Evolutionary conservation across 2,113 vertebrate species (phyloP), one percentile per base, ranked within the genome.

Genomic region (Cephalopholis sonnerati): DNA sequence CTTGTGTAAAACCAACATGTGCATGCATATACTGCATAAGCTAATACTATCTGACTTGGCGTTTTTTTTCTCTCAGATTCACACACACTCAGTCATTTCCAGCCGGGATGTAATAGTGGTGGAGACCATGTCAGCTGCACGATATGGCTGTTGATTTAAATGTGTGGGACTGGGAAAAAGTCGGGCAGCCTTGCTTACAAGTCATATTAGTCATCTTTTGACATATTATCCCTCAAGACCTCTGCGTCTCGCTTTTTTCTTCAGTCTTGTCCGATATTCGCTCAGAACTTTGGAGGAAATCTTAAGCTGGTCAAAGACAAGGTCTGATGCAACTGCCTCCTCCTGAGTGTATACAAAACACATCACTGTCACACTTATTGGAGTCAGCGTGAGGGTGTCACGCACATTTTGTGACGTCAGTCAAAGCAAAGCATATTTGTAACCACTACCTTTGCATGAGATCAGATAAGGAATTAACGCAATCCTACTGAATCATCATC

Each of bases 171-270:
- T 71, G 13, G 50, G 32, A 64, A 6, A 51, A 68, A 84, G 59
- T 63, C 53, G 54, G 58, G 25, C 51, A 29, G 39, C 27, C 69
- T 80, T 77, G 58, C 85, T 89, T 75, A 83, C 48, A 83, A 79
- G 73, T 83, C 69, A 72, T 24, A 74, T 64, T 77, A 78, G 66
- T 86, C 16, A 2, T 84, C 22, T 82, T 87, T 51, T 87, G 86
- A 81, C 66, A 77, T 77, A 27, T 73, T 57, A 48, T 72, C 82
- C 79, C 50, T n/a, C 25, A 25, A 59, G 70, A 82, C 12, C 44
- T 36, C 39, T 20, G 36, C 22, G 5, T 48, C 79, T 63, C 13
- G 6, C 16, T 72, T 84, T 53, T 82, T 67, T 72, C 27, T 48
- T 36, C n/a, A 32, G 22, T 62, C 61, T 74, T 50, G 15, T 20